phyloP scores from a whole-genome alignment of 1,140 invertebrate genomes.

The Drosophila rufa region DNA sequence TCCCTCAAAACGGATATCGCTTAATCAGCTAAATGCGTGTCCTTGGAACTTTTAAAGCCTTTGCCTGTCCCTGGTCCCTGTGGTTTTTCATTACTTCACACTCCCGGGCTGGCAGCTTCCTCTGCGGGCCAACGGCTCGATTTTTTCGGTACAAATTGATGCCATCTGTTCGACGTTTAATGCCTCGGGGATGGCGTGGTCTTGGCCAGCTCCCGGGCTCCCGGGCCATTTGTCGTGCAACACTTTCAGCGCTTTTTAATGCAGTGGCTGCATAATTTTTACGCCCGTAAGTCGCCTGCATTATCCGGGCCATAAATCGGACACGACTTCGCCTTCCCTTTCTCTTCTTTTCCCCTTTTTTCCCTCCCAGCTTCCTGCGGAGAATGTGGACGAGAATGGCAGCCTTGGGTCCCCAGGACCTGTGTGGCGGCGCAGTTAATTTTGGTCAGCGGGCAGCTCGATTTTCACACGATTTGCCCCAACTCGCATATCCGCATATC shows the following conservation, averaged over 20 bases:
- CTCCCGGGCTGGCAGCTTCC: background rate
- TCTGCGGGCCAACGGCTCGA: constrained; percentile 3
- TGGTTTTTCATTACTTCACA: background rate
- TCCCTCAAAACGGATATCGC: background rate
- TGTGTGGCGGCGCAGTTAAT: constrained; percentile 72
- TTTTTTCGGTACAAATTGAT: constrained; percentile 72
- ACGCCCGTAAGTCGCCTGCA: constrained; percentile 79
- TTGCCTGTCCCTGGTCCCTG: background rate
- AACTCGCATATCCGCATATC: constrained; percentile 2
- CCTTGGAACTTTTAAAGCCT: background rate
- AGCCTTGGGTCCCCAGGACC: background rate
- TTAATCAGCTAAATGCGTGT: constrained; percentile 9
- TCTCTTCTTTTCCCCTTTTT: background rate
- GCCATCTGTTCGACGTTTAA: constrained; percentile 77
- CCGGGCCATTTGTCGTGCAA: constrained; percentile 51
- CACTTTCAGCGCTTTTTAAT: constrained; percentile 70
- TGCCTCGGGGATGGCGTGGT: constrained; percentile 23
- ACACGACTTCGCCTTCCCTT: constrained; percentile 30
- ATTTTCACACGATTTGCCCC: constrained; percentile 66
- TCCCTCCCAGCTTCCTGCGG: background rate
- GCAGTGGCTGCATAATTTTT: constrained; percentile 78
- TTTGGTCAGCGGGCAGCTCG: constrained; percentile 63
- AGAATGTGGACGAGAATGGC: background rate
- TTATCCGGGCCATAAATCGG: constrained; percentile 77
- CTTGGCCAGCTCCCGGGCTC: constrained; percentile 33